Evolutionary conservation across 2,113 vertebrate genomes (phyloP), one percentile per base, ranked within the genome.

Genomic region (Condylura cristata): DNA sequence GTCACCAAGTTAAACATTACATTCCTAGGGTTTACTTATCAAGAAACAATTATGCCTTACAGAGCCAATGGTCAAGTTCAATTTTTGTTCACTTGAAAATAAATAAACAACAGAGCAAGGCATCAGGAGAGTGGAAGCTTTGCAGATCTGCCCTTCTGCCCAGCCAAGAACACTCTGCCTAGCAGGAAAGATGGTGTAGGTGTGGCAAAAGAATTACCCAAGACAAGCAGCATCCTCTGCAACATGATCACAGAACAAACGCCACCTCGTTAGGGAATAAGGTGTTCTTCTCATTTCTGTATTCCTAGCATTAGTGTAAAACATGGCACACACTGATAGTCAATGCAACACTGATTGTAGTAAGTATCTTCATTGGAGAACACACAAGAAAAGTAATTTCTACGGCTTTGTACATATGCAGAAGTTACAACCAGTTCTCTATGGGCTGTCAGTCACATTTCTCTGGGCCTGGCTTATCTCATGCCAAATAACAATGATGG

Each of bases 71-170:
- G 88, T 81, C 24, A 86, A 51, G 53, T 60, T 63, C 30, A 56
- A 68, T 41, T 93, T 72, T 92, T 75, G 53, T 71, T 70, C 60
- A 79, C 44, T 22, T 46, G 51, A 71, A 95, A 82, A 56, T 48
- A 66, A 39, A 72, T 3, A 20, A 60, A 61, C 28, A 63, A 30
- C 7, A 91, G 18, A 90, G 53, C 13, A 53, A 78, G 12, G 12
- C 34, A 74, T 46, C 20, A 89, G 51, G 48, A 78, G 41, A 83
- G n/a, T 48, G 63, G 60, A 76, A 53, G 1, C 17, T 53, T 41
- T 65, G 20, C 18, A 66, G 34, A 70, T 76, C 51, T 88, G 53
- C 37, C 53, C 61, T 76, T 22, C 28, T 18, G 28, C 14, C 79
- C 22, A 46, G 37, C 11, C 30, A 68, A 41, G n/a, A 72, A 92